Conservation (phyloP, 2,888 invertebrate species). For the Amiota communis region DNA sequence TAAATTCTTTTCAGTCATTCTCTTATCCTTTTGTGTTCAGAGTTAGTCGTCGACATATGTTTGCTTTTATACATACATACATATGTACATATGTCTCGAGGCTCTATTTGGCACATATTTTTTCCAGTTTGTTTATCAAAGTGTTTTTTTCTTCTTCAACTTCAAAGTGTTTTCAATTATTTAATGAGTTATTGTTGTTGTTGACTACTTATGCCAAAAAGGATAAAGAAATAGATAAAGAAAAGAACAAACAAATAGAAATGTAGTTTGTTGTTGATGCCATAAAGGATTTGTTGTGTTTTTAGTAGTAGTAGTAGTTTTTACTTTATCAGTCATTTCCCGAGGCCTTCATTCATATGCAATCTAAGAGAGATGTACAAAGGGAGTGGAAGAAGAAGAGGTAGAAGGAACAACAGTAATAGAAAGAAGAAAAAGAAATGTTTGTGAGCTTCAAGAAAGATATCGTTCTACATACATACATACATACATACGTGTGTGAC, state of each 20-base stretch:
- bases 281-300: slow-evolving; percentile 29
- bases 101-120: too few species aligned
- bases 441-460: background rate
- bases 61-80: too few species aligned
- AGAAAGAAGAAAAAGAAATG: background rate
- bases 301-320: slow-evolving; percentile 38
- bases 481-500: background rate
- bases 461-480: background rate
- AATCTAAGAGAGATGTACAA: background rate
- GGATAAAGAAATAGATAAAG: background rate
- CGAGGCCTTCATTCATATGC: slow-evolving; percentile 42
- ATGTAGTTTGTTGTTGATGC: slow-evolving; percentile 22
- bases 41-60: too few species aligned
- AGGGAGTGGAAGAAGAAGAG: too few species aligned
- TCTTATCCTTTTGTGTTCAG: too few species aligned
- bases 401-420: background rate
- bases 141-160: slow-evolving; percentile 38
- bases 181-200: slow-evolving; percentile 49
- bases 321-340: slow-evolving; percentile 60
- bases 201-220: slow-evolving; percentile 31
- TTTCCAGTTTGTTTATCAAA: too few species aligned
- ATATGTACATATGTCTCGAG: too few species aligned
- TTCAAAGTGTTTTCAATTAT: slow-evolving; percentile 61
- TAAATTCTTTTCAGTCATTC: too few species aligned
- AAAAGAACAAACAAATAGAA: background rate